A percentile compares a stretch with the other conserved stretches of the same genome.
These are phyloP conservation scores for Hymenochirus boettgeri DNA, from an alignment of 2,113 vertebrate species.

Conservation along the genomic window DNA sequence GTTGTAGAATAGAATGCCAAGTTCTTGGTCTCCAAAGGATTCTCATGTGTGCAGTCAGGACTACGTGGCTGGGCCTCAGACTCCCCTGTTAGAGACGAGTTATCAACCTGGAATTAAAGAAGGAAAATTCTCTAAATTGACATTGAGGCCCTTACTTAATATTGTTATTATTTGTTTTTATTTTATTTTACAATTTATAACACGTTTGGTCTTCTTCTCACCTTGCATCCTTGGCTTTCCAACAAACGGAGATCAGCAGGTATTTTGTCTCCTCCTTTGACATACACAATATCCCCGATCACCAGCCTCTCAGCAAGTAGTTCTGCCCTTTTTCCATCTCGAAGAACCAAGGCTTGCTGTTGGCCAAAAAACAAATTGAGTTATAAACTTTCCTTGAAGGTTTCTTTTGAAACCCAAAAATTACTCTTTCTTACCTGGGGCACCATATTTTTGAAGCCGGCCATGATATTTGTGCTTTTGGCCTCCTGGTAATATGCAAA, in stretches of 20 bases:
- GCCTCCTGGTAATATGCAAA: conserved; percentile 78
- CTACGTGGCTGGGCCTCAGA: conserved; percentile 41
- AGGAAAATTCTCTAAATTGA: neutral
- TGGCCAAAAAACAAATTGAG: neutral
- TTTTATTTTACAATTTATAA: no score
- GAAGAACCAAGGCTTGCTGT: conserved; percentile 79
- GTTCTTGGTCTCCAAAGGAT: conserved; percentile 44
- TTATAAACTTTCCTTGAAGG: no score
- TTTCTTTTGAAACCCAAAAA: no score
- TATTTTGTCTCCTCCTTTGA: conserved; percentile 79
- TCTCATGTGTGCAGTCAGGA: conserved; percentile 40
- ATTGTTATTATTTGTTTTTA: neutral
- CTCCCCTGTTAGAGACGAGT: conserved; percentile 58
- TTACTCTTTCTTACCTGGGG: conserved; percentile 61
- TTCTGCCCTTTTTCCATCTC: conserved; percentile 69
- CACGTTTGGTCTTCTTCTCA: conserved; percentile 37
- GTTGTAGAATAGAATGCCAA: conserved; percentile 44
- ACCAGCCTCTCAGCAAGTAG: conserved; percentile 70
- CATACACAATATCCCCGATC: conserved; percentile 75
- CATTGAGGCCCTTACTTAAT: neutral
- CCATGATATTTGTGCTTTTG: conserved; percentile 77
- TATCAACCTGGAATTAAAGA: conserved; percentile 55
- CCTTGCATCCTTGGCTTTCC: conserved; percentile 77
- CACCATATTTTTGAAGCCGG: conserved; percentile 75
- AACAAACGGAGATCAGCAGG: conserved; percentile 77